These are phyloP conservation scores for Helicolenus hilgendorfi DNA, from an alignment of 2,797 vertebrate species.

Conservation along the genomic window DNA sequence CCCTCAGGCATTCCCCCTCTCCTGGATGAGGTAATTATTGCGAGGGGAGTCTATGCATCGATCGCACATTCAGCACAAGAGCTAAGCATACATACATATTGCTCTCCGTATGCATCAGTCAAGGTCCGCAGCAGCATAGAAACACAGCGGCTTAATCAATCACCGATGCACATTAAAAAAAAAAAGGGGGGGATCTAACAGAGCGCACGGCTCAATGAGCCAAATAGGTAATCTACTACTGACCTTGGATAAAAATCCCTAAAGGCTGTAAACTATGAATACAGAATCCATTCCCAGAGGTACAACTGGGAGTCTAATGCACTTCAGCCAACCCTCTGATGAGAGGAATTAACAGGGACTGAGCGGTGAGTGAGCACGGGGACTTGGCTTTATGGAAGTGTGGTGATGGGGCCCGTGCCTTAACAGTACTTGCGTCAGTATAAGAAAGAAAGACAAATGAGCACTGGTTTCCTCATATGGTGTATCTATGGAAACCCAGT, in stretches of 20 bases:
- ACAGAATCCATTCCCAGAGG: constrained; percentile 69
- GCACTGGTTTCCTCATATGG: background rate
- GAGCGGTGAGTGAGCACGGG: background rate
- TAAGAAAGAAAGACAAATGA: background rate
- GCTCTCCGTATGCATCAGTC: constrained; percentile 78
- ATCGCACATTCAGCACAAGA: constrained; percentile 81
- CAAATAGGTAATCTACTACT: constrained; percentile 84
- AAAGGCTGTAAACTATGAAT: constrained; percentile 83
- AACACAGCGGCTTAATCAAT: constrained; percentile 81
- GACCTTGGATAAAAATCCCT: constrained; percentile 83
- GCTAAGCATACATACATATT: constrained; percentile 80
- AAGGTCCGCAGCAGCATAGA: constrained; percentile 63
- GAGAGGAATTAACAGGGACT: constrained; percentile 38
- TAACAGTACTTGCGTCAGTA: background rate
- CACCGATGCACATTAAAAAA: constrained; percentile 74
- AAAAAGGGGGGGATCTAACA: constrained; percentile 64
- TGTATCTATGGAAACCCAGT: background rate
- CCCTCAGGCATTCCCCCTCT: constrained; percentile 55
- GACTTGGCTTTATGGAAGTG: background rate
- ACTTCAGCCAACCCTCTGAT: constrained; percentile 54
- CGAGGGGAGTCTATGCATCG: constrained; percentile 74
- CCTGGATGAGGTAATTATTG: constrained; percentile 87
- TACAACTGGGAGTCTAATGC: constrained; percentile 58
- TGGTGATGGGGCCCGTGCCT: background rate
- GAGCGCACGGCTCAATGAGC: constrained; percentile 75